phyloP scores from a whole-genome alignment of 2,888 invertebrate genomes.

The Luperina testacea region DNA sequence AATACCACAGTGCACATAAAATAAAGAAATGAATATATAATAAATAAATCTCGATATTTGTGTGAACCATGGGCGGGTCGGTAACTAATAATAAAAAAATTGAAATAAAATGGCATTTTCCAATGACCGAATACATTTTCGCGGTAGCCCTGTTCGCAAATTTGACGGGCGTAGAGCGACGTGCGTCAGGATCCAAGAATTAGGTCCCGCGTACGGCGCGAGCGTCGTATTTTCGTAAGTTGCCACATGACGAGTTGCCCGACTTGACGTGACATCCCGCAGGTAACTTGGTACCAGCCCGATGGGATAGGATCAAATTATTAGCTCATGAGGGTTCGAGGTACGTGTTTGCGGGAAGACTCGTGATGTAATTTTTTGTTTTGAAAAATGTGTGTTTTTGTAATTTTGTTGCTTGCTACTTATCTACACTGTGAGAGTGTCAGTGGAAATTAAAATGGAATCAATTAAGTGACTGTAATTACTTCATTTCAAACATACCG shows the following conservation, averaged over 20 bases:
- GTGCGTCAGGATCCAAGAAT: constrained; percentile 80
- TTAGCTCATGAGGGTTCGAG: constrained; percentile 52
- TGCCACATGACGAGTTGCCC: constrained; percentile 79
- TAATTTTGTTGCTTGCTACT: background rate
- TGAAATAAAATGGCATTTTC: background rate
- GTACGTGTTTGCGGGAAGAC: constrained; percentile 1
- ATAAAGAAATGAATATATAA: too few relatives aligned
- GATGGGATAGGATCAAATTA: constrained; percentile 54
- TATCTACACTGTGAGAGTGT: background rate
- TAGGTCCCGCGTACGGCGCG: constrained; percentile 77
- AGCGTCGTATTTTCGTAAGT: constrained; percentile 78
- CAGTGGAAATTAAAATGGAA: background rate
- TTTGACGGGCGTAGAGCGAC: constrained; percentile 82
- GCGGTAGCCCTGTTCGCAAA: constrained; percentile 81
- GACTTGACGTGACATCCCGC: constrained; percentile 71
- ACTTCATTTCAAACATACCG: background rate
- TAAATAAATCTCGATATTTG: too few relatives aligned
- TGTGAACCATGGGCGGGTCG: too few relatives aligned
- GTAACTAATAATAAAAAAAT: too few relatives aligned
- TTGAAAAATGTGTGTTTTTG: background rate
- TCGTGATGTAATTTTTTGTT: constrained; percentile 1
- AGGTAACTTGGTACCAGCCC: constrained; percentile 59
- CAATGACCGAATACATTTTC: constrained; percentile 5
- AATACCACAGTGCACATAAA: background rate
- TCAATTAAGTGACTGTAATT: background rate